Percentiles rank a stretch among this genome's conserved stretches.
Evolutionary conservation across 2,797 vertebrate species (phyloP).

Genomic region (Triplophysa bombifrons): DNA sequence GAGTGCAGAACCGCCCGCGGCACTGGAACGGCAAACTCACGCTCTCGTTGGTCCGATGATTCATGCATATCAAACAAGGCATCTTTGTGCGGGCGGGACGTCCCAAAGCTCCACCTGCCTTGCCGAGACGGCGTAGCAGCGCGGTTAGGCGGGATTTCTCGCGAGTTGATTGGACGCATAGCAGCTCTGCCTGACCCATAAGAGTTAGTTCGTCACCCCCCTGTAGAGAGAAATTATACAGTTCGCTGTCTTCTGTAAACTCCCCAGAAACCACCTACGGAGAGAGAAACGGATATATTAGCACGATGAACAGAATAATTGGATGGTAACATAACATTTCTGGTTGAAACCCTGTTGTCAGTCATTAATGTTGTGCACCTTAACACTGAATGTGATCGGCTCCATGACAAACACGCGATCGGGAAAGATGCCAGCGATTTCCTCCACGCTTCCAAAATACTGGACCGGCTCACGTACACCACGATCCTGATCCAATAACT

Average conservation of each 20-base stretch:
- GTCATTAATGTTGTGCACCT: slow-evolving; percentile 74
- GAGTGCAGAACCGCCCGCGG: slow-evolving; percentile 94
- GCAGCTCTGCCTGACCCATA: slow-evolving; percentile 97
- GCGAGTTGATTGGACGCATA: slow-evolving; percentile 75
- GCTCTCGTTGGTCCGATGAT: slow-evolving; percentile 98
- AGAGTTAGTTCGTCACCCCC: slow-evolving; percentile 95
- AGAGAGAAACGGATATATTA: not conserved
- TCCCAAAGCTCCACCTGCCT: slow-evolving; percentile 75
- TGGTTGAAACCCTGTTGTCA: too few species aligned
- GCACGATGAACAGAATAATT: not conserved
- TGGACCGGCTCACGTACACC: slow-evolving; percentile 93
- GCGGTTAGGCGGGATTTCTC: slow-evolving; percentile 83
- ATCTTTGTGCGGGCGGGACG: slow-evolving; percentile 77
- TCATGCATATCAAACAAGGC: slow-evolving; percentile 97
- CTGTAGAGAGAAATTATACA: slow-evolving; percentile 96
- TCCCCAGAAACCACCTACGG: slow-evolving; percentile 93
- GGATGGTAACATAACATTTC: not conserved
- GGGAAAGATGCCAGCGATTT: slow-evolving; percentile 93
- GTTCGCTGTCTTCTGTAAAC: slow-evolving; percentile 98
- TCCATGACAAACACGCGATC: slow-evolving; percentile 98
- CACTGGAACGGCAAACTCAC: slow-evolving; percentile 96
- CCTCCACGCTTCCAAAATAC: slow-evolving; percentile 96
- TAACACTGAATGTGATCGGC: slow-evolving; percentile 94
- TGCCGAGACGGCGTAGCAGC: slow-evolving; percentile 88
- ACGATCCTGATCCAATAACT: slow-evolving; percentile 94